Conservation (phyloP, 2,888 invertebrate species). For the Drosophila lacicola region DNA sequence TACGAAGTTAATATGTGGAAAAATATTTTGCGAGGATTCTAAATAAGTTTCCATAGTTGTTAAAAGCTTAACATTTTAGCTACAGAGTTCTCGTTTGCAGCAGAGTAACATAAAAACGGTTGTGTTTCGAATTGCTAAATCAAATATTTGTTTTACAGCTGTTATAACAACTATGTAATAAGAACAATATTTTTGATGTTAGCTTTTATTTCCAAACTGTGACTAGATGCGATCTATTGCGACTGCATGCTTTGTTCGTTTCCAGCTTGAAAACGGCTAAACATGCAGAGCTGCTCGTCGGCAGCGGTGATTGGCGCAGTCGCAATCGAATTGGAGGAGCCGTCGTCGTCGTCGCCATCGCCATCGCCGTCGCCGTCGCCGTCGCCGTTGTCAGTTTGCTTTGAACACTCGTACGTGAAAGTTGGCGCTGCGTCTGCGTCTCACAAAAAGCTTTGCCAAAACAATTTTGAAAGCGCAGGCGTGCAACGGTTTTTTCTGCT, state of each 20-base stretch:
- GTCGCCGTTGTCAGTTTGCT: constrained; percentile 61
- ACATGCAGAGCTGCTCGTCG: constrained; percentile 32
- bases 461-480: constrained; percentile 70
- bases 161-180: no score
- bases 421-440: constrained; percentile 55
- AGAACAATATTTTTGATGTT: no score
- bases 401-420: constrained; percentile 70
- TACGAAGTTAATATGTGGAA: no score
- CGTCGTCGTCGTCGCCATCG: constrained; percentile 20
- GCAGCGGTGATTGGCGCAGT: constrained; percentile 55
- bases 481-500: constrained; percentile 68
- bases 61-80: no score
- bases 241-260: neutral
- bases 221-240: no score
- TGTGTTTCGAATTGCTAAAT: no score
- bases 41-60: no score
- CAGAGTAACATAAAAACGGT: no score
- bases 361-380: constrained; percentile 19
- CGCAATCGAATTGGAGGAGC: constrained; percentile 53
- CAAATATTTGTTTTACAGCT: no score
- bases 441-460: constrained; percentile 34
- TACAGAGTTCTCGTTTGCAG: no score
- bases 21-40: no score
- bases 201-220: no score
- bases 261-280: constrained; percentile 42